Evolutionary conservation across 2,888 invertebrate species (phyloP).

Genomic region (Rhabditoides inermis): DNA sequence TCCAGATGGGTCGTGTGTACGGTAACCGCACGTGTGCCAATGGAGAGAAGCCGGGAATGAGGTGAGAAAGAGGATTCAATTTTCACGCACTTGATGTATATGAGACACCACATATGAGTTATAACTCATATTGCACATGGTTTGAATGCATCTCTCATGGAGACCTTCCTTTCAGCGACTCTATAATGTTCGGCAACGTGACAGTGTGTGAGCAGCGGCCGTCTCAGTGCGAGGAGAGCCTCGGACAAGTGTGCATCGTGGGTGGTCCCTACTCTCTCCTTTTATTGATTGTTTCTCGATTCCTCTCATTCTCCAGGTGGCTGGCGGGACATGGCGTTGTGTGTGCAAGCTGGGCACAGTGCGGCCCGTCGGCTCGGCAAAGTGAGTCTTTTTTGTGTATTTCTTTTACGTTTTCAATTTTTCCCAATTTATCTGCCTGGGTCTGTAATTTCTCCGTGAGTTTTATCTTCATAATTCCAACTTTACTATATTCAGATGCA

Average conservation of each 20-base stretch:
- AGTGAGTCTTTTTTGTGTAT: background rate
- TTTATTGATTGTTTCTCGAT: background rate
- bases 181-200: slow-evolving; percentile 17
- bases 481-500: slow-evolving; percentile 15
- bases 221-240: slow-evolving; percentile 28
- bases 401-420: background rate
- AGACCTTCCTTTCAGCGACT: no score
- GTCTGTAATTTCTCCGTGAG: no score
- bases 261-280: slow-evolving; percentile 2
- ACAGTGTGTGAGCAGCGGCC: slow-evolving; percentile 18
- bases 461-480: background rate
- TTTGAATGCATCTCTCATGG: no score
- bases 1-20: no score
- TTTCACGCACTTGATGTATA: no score
- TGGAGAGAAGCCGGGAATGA: no score
- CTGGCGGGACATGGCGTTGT: slow-evolving; percentile 45
- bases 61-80: no score
- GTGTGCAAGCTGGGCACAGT: slow-evolving; percentile 48
- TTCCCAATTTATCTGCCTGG: no score
- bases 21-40: no score
- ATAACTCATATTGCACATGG: no score
- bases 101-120: no score
- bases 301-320: slow-evolving; percentile 20
- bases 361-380: slow-evolving; percentile 39
- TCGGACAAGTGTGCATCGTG: slow-evolving; percentile 48